Conservation (phyloP, 2,888 invertebrate species). For the Nephrotoma appendiculata region DNA sequence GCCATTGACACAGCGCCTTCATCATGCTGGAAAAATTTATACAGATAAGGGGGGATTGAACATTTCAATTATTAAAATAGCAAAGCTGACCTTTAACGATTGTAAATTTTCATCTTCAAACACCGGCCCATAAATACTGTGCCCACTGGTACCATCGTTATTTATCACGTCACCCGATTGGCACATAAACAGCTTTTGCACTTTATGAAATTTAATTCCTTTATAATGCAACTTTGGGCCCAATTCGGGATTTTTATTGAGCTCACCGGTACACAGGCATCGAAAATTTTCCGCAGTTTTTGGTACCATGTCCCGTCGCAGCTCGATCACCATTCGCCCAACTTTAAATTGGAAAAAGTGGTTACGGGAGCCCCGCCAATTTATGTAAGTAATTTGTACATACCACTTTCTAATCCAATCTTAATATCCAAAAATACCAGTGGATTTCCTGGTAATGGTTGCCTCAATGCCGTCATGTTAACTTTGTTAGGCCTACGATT, state of each 20-base stretch:
- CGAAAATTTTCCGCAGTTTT: slow-evolving; percentile 85
- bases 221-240: slow-evolving; percentile 70
- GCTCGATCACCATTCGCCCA: slow-evolving; percentile 73
- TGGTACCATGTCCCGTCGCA: slow-evolving; percentile 71
- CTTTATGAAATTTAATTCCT: slow-evolving; percentile 67
- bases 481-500: background rate
- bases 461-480: background rate
- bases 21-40: slow-evolving; percentile 35
- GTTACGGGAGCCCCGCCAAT: background rate
- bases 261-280: slow-evolving; percentile 83
- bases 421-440: slow-evolving; percentile 57
- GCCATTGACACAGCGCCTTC: slow-evolving; percentile 63
- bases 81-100: slow-evolving; percentile 24
- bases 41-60: background rate
- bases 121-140: slow-evolving; percentile 81
- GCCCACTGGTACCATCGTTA: slow-evolving; percentile 77
- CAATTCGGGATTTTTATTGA: slow-evolving; percentile 35
- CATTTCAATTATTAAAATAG: background rate
- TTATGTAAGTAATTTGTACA: slow-evolving; percentile 9
- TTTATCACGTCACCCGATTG: slow-evolving; percentile 68
- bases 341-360: slow-evolving; percentile 34
- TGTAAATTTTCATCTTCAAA: slow-evolving; percentile 86
- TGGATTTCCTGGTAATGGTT: slow-evolving; percentile 33
- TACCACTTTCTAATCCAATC: slow-evolving; percentile 54
- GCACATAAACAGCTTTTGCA: slow-evolving; percentile 77